phyloP scores from a whole-genome alignment of 1,140 invertebrate genomes.

The Drosophila nikananu region DNA sequence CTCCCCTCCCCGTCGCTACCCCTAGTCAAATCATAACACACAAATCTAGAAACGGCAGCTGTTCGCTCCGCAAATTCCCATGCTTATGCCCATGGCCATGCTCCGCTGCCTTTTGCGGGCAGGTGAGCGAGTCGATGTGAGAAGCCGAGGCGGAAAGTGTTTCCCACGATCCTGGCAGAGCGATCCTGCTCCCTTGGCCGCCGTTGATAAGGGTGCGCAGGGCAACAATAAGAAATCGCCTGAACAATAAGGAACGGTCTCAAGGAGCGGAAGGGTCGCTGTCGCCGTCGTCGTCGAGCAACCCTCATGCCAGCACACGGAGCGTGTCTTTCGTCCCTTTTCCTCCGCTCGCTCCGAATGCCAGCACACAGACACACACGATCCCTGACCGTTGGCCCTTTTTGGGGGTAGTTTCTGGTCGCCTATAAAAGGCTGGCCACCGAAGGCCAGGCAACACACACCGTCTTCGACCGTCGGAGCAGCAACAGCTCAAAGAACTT shows the following conservation, averaged over 20 bases:
- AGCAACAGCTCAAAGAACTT: constrained; percentile 64
- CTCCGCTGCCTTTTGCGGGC: constrained; percentile 61
- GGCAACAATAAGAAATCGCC: constrained; percentile 70
- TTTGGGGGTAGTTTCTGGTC: constrained; percentile 67
- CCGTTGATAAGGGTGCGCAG: constrained; percentile 69
- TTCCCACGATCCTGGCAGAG: constrained; percentile 77
- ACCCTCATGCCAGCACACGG: constrained; percentile 76
- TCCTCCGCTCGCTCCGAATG: constrained; percentile 38
- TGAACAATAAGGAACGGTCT: constrained; percentile 73
- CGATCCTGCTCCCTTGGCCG: constrained; percentile 68
- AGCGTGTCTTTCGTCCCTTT: constrained; percentile 39
- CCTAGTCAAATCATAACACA: constrained; percentile 81
- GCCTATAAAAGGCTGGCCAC: constrained; percentile 61
- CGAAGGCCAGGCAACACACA: constrained; percentile 44
- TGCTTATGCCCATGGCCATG: constrained; percentile 63
- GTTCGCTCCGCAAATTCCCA: constrained; percentile 69
- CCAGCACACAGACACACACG: constrained; percentile 58
- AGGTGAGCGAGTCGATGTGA: constrained; percentile 85
- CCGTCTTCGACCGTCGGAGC: constrained; percentile 71
- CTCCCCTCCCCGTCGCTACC: constrained; percentile 12
- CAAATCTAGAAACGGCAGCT: constrained; percentile 79
- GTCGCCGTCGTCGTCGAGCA: constrained; percentile 31
- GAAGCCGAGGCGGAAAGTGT: constrained; percentile 82
- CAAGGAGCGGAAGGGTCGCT: constrained; percentile 73
- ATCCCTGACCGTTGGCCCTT: constrained; percentile 11